Evolutionary conservation across 2,888 invertebrate genomes (phyloP), one percentile per base, ranked within the genome.

Genomic region (Pterostichus niger): DNA sequence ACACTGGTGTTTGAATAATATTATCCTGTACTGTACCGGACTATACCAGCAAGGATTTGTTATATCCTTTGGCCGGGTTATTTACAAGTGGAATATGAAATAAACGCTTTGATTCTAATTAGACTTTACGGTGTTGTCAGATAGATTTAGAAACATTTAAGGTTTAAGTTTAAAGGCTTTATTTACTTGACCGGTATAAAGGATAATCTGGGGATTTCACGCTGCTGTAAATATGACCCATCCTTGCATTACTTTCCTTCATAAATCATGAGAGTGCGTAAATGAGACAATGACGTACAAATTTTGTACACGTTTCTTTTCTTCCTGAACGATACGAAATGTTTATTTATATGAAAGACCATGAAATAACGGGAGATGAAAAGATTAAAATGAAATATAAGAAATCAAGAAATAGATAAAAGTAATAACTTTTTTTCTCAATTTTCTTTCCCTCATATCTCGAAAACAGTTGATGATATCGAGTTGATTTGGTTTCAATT

Each of bases 81-180:
- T 64, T 64, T 64, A 64, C 64, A 64, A 64, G 64, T 9, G n/a
- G 64, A 64, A 64, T 71, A 71, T 6, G 44, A 17, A 71, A 71
- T 71, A 71, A 44, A 71, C 68, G 68, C 68, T 44, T 71, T 71
- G 68, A 71, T 71, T 71, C 44, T 71, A 71, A 71, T 71, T 71
- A 71, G 68, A 44, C 10, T 71, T 71, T 71, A 71, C 68, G 68
- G 17, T 44, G 68, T 71, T 71, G 68, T 71, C 68, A 71, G 68
- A 40, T 40, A 44, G 68, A 71, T 71, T 71, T 71, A 71, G 68
- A 71, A 71, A 44, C 68, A 71, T 71, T 71, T 71, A 71, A 40
- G 68, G 68, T 44, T 71, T 40, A 44, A 40, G 68, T 44, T 71
- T 40, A 44, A 40, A 71, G 68, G 44, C 44, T 13, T 71, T 44